Base-by-base conservation (phyloP, 1,140 invertebrate genomes). In the Hypsibius dujardini region DNA sequence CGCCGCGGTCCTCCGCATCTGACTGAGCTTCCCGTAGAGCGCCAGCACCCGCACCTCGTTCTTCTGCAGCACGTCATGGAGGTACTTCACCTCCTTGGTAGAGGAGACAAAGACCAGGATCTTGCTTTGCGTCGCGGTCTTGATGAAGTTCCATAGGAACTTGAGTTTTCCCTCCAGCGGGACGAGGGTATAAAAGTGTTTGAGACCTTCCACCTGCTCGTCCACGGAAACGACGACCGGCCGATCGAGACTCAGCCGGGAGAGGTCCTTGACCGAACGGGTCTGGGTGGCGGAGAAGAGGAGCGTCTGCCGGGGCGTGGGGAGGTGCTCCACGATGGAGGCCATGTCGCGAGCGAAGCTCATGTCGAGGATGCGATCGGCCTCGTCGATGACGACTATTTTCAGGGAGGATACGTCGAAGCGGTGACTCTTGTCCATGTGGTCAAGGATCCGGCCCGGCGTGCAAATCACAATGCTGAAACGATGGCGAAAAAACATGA, bases 201-300 rank as follows among this genome's bases (percentile, higher is more conserved):
- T 75, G 60, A 73, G 47, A 71, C 70, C 7, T 56, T 7, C 50
- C 50, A n/a, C 7, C 50, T 7, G 7, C n/a, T 56, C 50, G 50
- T 56, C 50, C 7, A n/a, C 50, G 50, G 50, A 56, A 12, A 7
- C 71, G 45, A 15, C 12, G 28, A 88, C 85, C 0, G 95, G 93
- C 78, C 94, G 85, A 74, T 87, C 86, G n/a, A 98, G 81, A 85
- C 92, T 95, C 0, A 98, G 81, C 72, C 92, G 82, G 1, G 90
- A 90, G 74, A 98, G 83, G 81, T 97, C 92, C 79, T 89, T 88
- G 0, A 97, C 88, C 62, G 89, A 91, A 79, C 85, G 87, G 60
- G 95, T 98, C 83, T 98, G 94, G n/a, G 96, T 99, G 0, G 96
- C 96, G 62, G 95, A 98, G 82, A 97, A 98, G 1, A 99, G 79